Base-by-base conservation (phyloP, 64 coral and sea anemone genomes). In the Platygyra sinensis region DNA sequence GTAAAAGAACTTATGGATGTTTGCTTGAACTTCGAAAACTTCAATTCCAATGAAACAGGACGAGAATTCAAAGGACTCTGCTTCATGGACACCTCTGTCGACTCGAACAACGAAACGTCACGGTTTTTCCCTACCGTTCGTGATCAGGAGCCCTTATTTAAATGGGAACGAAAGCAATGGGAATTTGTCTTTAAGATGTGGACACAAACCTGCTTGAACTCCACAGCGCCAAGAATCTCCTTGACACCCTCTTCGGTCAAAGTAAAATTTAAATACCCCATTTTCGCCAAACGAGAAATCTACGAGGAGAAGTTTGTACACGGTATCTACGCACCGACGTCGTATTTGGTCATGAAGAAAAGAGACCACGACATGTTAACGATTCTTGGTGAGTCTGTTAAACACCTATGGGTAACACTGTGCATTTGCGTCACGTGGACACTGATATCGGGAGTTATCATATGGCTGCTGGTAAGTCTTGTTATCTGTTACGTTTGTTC, bases 371-470 rank as follows among this genome's bases (percentile, higher is more conserved):
- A 12, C 29, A 28, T 81, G 28, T 32, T 81, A 6, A 81, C 13
- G 5, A 55, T 81, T 57, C 25, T 81, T 38, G 0, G 17, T 19
- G 4, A 61, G 9, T 62, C 79, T 61, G 59, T 36, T 62, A 9
- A 20, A 18, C 4, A 62, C 29, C 15, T 81, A 29, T 63, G 79
- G 79, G 13, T 62, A 55, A 60, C 24, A 81, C 6, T 81, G 55
- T 60, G 30, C 30, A 30, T 81, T 7, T 62, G 54, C 20, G 8
- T 81, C 59, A 62, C 55, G 8, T 33, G 54, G 59, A 81, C 1
- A 9, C 28, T 62, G 55, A 81, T 81, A 81, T 81, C 79, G 33
- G 79, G 79, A 81, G 59, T 81, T 81, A 62, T 81, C 79, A 62
- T 81, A 81, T 81, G 79, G 79, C 55, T 81, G 59, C 17, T 81